A percentile compares a stretch with the other conserved stretches of the same genome.
Conservation (phyloP, 2,888 invertebrate species). For the Prosapia bicincta region DNA sequence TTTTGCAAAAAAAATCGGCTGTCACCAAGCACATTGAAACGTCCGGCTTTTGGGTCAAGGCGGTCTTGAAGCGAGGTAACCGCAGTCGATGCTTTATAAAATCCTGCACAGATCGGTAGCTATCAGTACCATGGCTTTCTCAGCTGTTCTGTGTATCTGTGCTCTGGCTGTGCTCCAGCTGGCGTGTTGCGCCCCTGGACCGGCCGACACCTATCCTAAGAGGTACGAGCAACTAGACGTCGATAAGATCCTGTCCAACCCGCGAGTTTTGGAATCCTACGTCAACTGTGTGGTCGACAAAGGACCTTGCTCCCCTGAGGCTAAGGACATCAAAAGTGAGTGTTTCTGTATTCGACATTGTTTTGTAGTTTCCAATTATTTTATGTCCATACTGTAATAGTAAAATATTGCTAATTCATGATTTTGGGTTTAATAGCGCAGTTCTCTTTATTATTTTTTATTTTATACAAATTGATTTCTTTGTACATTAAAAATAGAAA, state of each 20-base stretch:
- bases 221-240: slow-evolving; percentile 17
- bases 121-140: not conserved
- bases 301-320: slow-evolving; percentile 26
- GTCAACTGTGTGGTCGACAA: slow-evolving; percentile 28
- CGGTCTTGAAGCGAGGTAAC: not conserved
- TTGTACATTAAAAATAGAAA: too few relatives aligned
- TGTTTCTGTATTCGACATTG: too few relatives aligned
- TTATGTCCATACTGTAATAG: too few relatives aligned
- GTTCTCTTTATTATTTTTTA: too few relatives aligned
- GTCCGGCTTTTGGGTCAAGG: not conserved
- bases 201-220: not conserved
- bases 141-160: not conserved
- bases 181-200: not conserved
- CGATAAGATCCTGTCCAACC: slow-evolving; percentile 23
- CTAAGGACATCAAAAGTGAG: slow-evolving; percentile 27
- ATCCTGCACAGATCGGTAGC: not conserved
- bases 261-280: slow-evolving; percentile 22
- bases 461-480: too few relatives aligned
- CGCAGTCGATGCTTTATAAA: not conserved
- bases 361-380: too few relatives aligned
- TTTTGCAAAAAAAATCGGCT: not conserved
- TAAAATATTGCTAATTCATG: too few relatives aligned
- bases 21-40: not conserved
- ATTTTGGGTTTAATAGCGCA: too few relatives aligned
- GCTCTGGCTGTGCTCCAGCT: not conserved